phyloP scores from a whole-genome alignment of 2,888 invertebrate genomes.

The Onthophagus sagittarius region DNA sequence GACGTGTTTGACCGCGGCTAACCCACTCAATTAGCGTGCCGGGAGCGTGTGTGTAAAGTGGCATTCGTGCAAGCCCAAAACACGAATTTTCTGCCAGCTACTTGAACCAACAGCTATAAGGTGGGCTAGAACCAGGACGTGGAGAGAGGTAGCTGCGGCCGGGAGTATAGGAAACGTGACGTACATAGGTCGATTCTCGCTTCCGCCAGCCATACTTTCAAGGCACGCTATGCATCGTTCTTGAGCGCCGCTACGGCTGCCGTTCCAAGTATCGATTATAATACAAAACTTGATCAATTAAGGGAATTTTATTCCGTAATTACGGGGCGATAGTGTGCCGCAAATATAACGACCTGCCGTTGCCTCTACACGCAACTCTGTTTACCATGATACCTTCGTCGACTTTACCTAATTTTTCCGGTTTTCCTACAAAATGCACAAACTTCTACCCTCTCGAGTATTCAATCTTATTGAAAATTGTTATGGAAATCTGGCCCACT shows the following conservation, averaged over 20 bases:
- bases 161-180: constrained; percentile 3
- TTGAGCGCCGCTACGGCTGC: constrained; percentile 4
- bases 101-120: neutral
- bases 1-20: constrained; percentile 5
- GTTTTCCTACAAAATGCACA: neutral
- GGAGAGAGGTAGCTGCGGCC: neutral
- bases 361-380: constrained; percentile 32
- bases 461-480: neutral
- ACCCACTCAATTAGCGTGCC: constrained; percentile 7
- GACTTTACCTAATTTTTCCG: constrained; percentile 4
- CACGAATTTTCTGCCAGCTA: constrained; percentile 11
- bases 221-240: constrained; percentile 17
- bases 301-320: constrained; percentile 39
- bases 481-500: neutral
- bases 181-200: constrained; percentile 10
- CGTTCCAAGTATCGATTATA: constrained; percentile 34
- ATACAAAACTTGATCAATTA: constrained; percentile 38
- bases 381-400: constrained; percentile 20
- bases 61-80: constrained; percentile 10
- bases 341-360: constrained; percentile 26
- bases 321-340: constrained; percentile 31
- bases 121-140: neutral
- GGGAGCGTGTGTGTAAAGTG: constrained; percentile 4
- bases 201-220: constrained; percentile 2
- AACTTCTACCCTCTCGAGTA: neutral